These are phyloP conservation scores for Felis catus DNA, from an alignment of 2,113 vertebrate species.

Conservation along the genomic window DNA sequence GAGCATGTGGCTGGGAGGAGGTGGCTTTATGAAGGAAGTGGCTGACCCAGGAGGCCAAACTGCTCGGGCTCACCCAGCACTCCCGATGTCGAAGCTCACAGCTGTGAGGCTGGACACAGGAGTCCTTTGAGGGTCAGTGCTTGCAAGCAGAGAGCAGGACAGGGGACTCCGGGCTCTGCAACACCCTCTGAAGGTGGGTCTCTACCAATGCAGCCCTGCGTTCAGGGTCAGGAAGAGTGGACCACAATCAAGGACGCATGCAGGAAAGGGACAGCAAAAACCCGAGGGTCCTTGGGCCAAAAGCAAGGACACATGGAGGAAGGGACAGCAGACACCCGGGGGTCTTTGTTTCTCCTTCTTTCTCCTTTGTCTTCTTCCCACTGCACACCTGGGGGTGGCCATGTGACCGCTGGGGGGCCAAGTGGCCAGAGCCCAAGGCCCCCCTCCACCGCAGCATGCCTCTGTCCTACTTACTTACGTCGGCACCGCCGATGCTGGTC, in stretches of 20 bases:
- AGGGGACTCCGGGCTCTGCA: not conserved
- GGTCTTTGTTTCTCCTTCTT: constrained; percentile 15
- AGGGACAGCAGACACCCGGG: not conserved
- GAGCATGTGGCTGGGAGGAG: fast-evolving
- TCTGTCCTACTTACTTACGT: constrained; percentile 87
- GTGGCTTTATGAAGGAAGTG: too few species aligned
- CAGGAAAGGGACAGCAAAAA: not conserved
- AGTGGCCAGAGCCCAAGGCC: constrained; percentile 76
- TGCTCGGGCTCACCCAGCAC: not conserved
- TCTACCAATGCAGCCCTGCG: not conserved
- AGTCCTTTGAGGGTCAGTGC: not conserved
- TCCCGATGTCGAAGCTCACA: too few species aligned
- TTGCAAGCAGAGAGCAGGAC: not conserved
- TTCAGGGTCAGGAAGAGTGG: not conserved
- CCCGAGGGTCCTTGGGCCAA: not conserved
- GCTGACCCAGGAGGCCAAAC: not conserved
- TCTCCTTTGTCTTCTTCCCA: not conserved
- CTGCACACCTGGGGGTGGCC: fast-evolving
- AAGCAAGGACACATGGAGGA: not conserved
- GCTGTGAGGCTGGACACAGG: not conserved
- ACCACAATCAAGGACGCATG: not conserved
- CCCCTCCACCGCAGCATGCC: constrained; percentile 81
- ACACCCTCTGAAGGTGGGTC: not conserved
- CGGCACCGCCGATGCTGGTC: constrained; percentile 76
- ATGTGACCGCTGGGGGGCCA: not conserved